Percentiles rank a stretch among this genome's conserved stretches.
phyloP scores from a whole-genome alignment of 2,797 vertebrate species.

The Amblyraja radiata region DNA sequence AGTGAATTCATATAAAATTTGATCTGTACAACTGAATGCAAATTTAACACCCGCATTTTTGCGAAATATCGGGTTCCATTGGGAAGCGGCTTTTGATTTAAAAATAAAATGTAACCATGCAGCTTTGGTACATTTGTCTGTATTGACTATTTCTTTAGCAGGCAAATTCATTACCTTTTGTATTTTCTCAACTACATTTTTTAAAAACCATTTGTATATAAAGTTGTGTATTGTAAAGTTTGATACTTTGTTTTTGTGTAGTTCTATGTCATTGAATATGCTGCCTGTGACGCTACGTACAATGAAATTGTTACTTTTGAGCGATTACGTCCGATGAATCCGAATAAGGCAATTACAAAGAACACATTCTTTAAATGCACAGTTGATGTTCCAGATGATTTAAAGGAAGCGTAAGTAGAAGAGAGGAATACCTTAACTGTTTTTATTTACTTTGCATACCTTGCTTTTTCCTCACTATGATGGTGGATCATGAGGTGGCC shows the following conservation, averaged over 20 bases:
- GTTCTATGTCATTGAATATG: conserved; percentile 98
- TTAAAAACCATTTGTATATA: background rate
- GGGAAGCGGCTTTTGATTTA: background rate
- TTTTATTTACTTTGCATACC: background rate
- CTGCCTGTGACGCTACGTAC: conserved; percentile 93
- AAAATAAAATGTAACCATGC: background rate
- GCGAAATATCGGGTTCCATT: background rate
- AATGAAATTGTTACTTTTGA: conserved; percentile 98
- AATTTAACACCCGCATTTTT: background rate
- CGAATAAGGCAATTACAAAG: conserved; percentile 85
- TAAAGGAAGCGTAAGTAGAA: conserved; percentile 82
- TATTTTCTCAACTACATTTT: background rate
- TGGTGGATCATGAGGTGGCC: background rate
- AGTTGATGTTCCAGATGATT: conserved; percentile 87
- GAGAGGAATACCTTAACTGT: conserved; percentile 40
- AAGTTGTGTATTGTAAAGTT: background rate
- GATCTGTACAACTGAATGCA: too few species aligned
- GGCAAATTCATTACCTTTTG: background rate
- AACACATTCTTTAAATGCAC: conserved; percentile 89
- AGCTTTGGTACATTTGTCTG: background rate
- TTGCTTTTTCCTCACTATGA: background rate
- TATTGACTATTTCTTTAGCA: background rate
- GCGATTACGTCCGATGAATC: conserved; percentile 87
- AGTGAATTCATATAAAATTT: background rate
- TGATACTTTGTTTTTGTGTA: conserved; percentile 46